phyloP scores from a whole-genome alignment of 1,140 invertebrate species.

The Procambarus clarkii region DNA sequence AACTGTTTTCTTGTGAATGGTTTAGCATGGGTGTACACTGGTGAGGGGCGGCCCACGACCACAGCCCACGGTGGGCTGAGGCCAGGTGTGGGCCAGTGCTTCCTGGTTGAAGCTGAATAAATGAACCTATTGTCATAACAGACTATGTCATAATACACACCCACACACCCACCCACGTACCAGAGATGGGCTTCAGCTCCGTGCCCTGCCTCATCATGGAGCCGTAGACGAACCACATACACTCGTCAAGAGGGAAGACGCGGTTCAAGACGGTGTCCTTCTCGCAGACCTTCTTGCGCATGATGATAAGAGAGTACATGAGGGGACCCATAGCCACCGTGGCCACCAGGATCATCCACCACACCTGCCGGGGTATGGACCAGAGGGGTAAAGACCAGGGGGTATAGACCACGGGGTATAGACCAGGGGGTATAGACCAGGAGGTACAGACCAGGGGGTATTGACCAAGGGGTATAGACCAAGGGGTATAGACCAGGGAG shows the following conservation, averaged over 20 bases:
- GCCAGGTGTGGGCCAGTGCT: too few relatives aligned
- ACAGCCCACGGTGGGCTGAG: too few relatives aligned
- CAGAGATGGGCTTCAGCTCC: conserved; percentile 84
- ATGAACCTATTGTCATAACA: too few relatives aligned
- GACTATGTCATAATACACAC: too few relatives aligned
- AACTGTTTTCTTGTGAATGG: too few relatives aligned
- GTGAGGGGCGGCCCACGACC: too few relatives aligned
- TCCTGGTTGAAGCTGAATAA: too few relatives aligned
- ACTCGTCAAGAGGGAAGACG: conserved; percentile 81
- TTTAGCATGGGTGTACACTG: too few relatives aligned
- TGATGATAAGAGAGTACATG: conserved; percentile 84
- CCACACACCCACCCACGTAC: conserved; percentile 78
- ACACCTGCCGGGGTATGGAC: conserved; percentile 79
- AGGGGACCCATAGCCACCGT: conserved; percentile 85
- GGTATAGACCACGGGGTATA: background rate
- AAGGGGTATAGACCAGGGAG: too few relatives aligned
- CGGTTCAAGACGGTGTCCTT: conserved; percentile 77
- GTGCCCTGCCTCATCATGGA: conserved; percentile 92
- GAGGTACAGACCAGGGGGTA: too few relatives aligned
- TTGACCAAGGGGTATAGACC: too few relatives aligned
- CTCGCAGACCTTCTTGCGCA: conserved; percentile 80
- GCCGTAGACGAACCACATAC: conserved; percentile 91
- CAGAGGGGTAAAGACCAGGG: background rate
- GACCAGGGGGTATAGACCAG: too few relatives aligned
- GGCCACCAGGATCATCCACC: conserved; percentile 85